These are phyloP conservation scores for Reticulitermes lucifugus DNA, from an alignment of 2,888 invertebrate genomes.

Conservation along the genomic window DNA sequence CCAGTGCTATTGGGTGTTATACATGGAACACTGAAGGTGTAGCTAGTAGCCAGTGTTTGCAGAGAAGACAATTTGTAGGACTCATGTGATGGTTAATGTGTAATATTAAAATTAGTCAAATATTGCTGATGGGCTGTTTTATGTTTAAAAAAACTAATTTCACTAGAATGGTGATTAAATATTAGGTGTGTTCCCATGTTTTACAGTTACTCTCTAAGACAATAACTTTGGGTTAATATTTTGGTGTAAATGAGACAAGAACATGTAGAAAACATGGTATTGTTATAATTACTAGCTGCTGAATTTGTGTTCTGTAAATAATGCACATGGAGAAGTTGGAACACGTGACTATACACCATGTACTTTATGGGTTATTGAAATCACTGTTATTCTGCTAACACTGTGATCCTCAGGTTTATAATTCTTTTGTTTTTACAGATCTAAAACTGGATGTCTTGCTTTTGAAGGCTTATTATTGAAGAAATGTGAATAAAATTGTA, in stretches of 20 bases:
- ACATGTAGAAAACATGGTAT: not conserved
- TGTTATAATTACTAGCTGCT: slow-evolving; percentile 7
- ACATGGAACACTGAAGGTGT: not conserved
- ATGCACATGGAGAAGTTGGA: not conserved
- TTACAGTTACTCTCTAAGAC: slow-evolving; percentile 22
- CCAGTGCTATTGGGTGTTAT: not conserved
- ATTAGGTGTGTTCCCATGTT: slow-evolving; percentile 24
- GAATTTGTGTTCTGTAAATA: slow-evolving; percentile 18
- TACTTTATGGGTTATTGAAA: not conserved
- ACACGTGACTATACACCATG: not conserved
- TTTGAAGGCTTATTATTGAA: not conserved
- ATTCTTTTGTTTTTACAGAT: not conserved
- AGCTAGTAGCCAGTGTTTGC: not conserved
- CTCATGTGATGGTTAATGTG: not conserved
- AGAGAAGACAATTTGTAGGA: not conserved
- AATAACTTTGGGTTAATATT: slow-evolving; percentile 23
- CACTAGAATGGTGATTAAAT: slow-evolving; percentile 2
- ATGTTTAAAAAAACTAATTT: not conserved
- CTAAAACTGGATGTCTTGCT: not conserved
- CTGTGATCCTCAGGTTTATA: not conserved
- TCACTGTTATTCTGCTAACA: slow-evolving; percentile 5
- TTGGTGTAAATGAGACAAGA: not conserved
- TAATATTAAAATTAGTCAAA: not conserved
- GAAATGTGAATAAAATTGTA: not conserved
- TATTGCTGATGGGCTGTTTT: not conserved